Base-by-base conservation (phyloP, 2,888 invertebrate species). In the Coelogynopora nodosa region DNA sequence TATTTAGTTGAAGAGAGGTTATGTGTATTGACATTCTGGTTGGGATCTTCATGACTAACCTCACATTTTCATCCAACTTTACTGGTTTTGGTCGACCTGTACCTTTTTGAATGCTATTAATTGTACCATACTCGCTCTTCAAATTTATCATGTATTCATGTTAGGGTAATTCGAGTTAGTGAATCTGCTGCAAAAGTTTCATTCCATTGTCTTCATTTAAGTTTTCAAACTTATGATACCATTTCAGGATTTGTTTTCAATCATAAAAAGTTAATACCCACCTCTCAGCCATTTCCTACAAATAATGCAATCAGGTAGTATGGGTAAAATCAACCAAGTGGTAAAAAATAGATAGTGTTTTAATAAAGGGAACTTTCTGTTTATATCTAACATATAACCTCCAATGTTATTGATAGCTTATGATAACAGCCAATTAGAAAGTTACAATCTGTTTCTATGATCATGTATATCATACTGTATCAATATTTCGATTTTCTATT, bases 61-160 rank as follows among this genome's bases (percentile, higher is more conserved):
- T 74, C 74, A 74, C 74, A 13, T 23, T 74, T 74, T 74, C 23
- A 74, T 74, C 18, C 5, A 18, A 49, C 49, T 18, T 49, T 49
- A 18, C 49, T 49, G 18, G 18, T 49, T 18, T 49, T 49, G 49
- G 49, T 49, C 49, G 49, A 49, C 49, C 49, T 49, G 49, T 49
- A 49, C 49, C 49, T 49, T 49, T 49, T 49, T 49, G 49, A 49
- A 49, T 49, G 49, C 18, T 49, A 49, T 49, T 49, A 23, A 74
- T 74, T 74, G 27, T 74, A 74, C 74, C 74, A 74, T 74, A n/a
- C n/a, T n/a, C 49, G 74, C 74, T 74, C 74, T 74, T 74, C 74
- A 74, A 74, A 74, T 74, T 13, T 74, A 74, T 74, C 27, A 26
- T 74, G 27, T 74, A 74, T 74, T 74, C 27, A 26, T 23, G 74